Evolutionary conservation across 1,140 invertebrate genomes (phyloP), one percentile per base, ranked within the genome.

Genomic region (Lasioglossum baleicum): DNA sequence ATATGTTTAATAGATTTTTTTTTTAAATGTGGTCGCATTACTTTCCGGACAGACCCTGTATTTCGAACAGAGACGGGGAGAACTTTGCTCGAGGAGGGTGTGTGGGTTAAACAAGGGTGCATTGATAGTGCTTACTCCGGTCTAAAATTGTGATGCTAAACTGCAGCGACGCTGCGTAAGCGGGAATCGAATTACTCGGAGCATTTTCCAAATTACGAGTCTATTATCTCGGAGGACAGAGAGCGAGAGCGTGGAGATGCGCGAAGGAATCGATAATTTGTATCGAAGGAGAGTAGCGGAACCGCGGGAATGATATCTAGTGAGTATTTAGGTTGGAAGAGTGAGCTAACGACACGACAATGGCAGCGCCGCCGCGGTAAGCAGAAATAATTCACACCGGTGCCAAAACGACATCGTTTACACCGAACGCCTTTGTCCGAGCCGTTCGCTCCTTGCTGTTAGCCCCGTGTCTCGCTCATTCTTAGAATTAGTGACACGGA

Each of bases 401-500:
- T 75, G 58, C 65, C 78, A 74, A 73, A 80, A 76, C 64, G 64
- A 75, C 56, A 68, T 80, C 77, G 51, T 75, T 75, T 75, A 65
- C 60, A 42, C 48, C 58, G 48, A 74, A 77, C 63, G 56, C 78
- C 68, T 75, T 70, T 68, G 75, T 77, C 42, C 84, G 22, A 44
- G 67, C 61, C 13, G 60, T 42, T 22, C 40, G 51, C 44, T 26
- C 60, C 17, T 35, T 13, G 17, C 51, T 15, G 15, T 6, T 6
- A 42, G 8, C 61, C 42, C 8, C 6, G 70, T 40, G 26, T 13
- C 63, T 56, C 48, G 26, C 58, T 67, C 63, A 20, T 76, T 74
- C 76, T 40, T 73, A 65, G 82, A 86, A 84, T 86, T 81, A 84
- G 84, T 84, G 84, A 84, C 84, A 87, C 75, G 84, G 82, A 84